These are phyloP conservation scores for Cairina moschata DNA, from an alignment of 2,113 vertebrate genomes.

Conservation along the genomic window DNA sequence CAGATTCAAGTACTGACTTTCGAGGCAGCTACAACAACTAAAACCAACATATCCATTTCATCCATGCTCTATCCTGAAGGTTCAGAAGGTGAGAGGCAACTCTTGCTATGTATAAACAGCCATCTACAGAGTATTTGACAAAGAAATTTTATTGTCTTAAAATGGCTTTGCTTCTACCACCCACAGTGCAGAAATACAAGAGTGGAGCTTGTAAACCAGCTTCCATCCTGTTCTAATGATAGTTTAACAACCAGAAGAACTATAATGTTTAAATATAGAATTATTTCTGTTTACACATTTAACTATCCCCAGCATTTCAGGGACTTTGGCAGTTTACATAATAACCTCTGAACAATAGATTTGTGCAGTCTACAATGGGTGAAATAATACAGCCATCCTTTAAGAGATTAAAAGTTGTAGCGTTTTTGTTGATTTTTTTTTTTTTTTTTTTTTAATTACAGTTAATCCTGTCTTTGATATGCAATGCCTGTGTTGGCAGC, in stretches of 20 bases:
- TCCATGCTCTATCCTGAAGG: constrained; percentile 13
- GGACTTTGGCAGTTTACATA: constrained; percentile 46
- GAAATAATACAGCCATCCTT: constrained; percentile 28
- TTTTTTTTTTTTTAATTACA: not conserved
- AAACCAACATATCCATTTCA: constrained; percentile 55
- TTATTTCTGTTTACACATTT: constrained; percentile 68
- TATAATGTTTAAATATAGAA: constrained; percentile 66
- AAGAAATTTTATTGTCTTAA: constrained; percentile 70
- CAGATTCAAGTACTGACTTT: constrained; percentile 21
- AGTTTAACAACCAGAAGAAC: constrained; percentile 63
- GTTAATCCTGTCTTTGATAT: constrained; percentile 27
- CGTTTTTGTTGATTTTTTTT: not conserved
- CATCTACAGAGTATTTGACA: constrained; percentile 62
- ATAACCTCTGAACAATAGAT: constrained; percentile 17
- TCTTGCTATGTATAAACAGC: constrained; percentile 62
- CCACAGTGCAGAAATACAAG: constrained; percentile 50
- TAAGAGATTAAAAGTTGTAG: constrained; percentile 29
- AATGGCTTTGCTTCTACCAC: constrained; percentile 67
- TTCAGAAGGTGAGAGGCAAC: constrained; percentile 65
- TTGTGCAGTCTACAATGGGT: not conserved
- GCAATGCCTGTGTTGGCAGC: constrained; percentile 4
- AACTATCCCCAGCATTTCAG: constrained; percentile 24
- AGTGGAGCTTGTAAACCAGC: constrained; percentile 54
- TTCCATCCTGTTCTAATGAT: constrained; percentile 64
- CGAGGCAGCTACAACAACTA: constrained; percentile 35